Conservation (phyloP, 2,113 vertebrate genomes). For the Jaculus jaculus region DNA sequence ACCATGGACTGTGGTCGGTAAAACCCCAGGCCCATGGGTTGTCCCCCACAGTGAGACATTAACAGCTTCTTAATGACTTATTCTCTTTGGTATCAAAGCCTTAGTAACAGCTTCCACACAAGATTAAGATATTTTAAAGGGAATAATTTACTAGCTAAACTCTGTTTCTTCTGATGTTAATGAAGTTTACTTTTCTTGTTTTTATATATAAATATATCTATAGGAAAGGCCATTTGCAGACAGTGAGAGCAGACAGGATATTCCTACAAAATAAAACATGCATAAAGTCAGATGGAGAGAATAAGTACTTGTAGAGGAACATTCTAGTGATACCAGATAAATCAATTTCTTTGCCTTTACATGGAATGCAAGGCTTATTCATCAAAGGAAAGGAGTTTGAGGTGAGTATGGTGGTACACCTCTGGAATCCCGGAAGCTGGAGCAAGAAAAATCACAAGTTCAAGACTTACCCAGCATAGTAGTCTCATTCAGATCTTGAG, state of each 20-base stretch:
- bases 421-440: not conserved
- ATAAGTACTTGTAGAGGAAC: not conserved
- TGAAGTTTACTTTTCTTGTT: conserved; percentile 47
- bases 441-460: not conserved
- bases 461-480: not conserved
- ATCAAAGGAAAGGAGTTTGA: not conserved
- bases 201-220: not conserved
- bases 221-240: conserved; percentile 6
- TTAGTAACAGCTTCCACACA: conserved; percentile 34
- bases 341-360: not conserved
- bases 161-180: conserved; percentile 62
- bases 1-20: too few species aligned
- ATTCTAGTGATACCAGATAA: not conserved
- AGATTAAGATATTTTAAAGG: conserved; percentile 39
- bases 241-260: not conserved
- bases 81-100: conserved; percentile 57
- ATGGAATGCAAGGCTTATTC: not conserved
- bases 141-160: conserved; percentile 70
- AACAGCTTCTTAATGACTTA: conserved; percentile 49
- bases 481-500: too few species aligned
- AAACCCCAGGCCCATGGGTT: too few species aligned
- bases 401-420: not conserved
- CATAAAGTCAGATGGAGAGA: not conserved
- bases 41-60: too few species aligned
- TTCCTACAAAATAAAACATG: conserved; percentile 8